Conservation (phyloP, 2,888 invertebrate genomes). For the Euplagia quadripunctaria region DNA sequence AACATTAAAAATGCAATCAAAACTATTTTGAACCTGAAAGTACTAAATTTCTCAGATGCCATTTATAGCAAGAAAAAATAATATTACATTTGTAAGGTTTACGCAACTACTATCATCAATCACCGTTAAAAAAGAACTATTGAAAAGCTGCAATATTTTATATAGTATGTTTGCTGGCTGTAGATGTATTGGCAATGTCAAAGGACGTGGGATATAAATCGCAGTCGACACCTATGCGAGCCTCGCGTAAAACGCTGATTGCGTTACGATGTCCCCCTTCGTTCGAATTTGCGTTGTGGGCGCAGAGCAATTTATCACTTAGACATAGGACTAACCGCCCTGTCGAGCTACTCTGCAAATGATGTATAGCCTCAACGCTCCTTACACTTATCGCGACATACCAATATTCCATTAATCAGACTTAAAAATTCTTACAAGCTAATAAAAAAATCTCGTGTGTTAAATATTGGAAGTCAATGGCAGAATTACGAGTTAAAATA, state of each 20-base stretch:
- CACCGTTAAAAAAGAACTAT: constrained; percentile 33
- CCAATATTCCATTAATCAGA: constrained; percentile 57
- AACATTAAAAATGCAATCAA: constrained; percentile 25
- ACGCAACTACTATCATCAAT: constrained; percentile 38
- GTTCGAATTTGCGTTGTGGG: constrained; percentile 82
- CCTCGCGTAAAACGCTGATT: constrained; percentile 81
- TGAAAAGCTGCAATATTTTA: constrained; percentile 34
- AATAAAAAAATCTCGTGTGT: not conserved
- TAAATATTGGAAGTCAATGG: not conserved
- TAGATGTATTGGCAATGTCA: constrained; percentile 46
- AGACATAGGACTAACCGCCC: constrained; percentile 80
- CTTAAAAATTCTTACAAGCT: not conserved
- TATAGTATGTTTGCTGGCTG: constrained; percentile 4
- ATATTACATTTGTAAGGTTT: constrained; percentile 27
- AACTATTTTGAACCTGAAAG: constrained; percentile 23
- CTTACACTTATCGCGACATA: constrained; percentile 57
- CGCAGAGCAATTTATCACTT: constrained; percentile 85
- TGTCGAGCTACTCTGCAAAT: constrained; percentile 69
- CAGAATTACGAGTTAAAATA: not conserved
- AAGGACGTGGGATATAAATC: constrained; percentile 66
- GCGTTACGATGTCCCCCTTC: constrained; percentile 81
- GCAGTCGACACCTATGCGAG: constrained; percentile 75
- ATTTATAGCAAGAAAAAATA: constrained; percentile 17
- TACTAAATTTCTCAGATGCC: constrained; percentile 13
- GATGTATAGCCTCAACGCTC: constrained; percentile 69